Base-by-base conservation (phyloP, 2,113 vertebrate species). In the Mellivora capensis region DNA sequence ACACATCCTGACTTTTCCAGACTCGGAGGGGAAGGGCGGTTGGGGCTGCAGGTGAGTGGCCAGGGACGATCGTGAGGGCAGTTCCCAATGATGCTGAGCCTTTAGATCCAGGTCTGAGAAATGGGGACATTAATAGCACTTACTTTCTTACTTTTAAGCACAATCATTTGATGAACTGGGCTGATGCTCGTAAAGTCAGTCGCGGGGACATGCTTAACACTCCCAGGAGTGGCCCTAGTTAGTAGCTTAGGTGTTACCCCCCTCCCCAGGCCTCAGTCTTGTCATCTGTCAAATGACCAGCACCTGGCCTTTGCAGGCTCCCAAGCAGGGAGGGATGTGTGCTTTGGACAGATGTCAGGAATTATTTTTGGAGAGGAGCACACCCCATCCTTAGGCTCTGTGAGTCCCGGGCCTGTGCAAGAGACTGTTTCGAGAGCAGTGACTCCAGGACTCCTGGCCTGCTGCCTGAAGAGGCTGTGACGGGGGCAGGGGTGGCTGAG, bases 201-300 rank as follows among this genome's bases (percentile, higher is more conserved):
- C n/a, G 15, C 25, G 0, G 6, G 52, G 25, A 15, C 69, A 14
- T 6, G 39, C 62, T 0, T 0, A 3, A 27, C 0, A 5, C 21
- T 2, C 34, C 31, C 59, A 3, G 18, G 7, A 0, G 25, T 7
- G 17, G 69, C 42, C 42, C 2, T 10, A 18, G 31, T 54, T 6
- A 10, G 20, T 15, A 7, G 57, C 23, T 57, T 7, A 47, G 34
- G 31, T 3, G 29, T 2, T 0, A 8, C n/a, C 20, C 57, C 7
- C 23, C 31, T 34, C 67, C 29, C 8, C 1, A 6, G 34, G 76
- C 91, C 87, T 37, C 57, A 9, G 91, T 31, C 42, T 79, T 27
- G 27, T 4, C 83, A 15, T 14, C 90, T 90, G 83, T 57, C 14
- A 4, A 54, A 39, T 18, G 91, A 52, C 72, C 31, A 17, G 72